Conservation (phyloP, 2,888 invertebrate genomes). For the Pollenia griseotomentosa region DNA sequence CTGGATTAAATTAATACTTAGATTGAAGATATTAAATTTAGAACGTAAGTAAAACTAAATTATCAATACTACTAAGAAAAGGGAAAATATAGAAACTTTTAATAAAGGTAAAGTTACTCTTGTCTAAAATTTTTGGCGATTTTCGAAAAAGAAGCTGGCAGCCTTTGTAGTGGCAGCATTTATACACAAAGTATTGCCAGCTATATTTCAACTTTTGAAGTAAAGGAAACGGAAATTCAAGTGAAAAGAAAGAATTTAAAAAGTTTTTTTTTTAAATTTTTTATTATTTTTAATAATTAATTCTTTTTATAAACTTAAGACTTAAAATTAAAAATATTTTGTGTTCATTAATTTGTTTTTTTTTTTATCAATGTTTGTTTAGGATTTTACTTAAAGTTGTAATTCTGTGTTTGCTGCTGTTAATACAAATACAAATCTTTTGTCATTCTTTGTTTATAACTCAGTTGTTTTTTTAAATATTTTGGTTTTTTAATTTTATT, state of each 20-base stretch:
- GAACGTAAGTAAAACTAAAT: too few relatives aligned
- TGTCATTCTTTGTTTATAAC: conserved; percentile 72
- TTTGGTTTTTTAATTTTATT: conserved; percentile 57
- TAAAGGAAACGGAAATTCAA: conserved; percentile 14
- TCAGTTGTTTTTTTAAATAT: conserved; percentile 57
- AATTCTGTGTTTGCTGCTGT: conserved; percentile 75
- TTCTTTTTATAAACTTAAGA: conserved; percentile 84
- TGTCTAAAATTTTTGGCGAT: too few relatives aligned
- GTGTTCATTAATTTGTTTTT: conserved; percentile 79
- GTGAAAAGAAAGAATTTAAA: conserved; percentile 16
- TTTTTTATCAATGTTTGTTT: conserved; percentile 75
- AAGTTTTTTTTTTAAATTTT: conserved; percentile 65
- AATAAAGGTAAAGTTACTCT: too few relatives aligned
- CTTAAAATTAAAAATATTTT: conserved; percentile 84
- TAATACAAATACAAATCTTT: conserved; percentile 74
- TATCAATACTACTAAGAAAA: too few relatives aligned
- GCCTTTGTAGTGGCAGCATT: neutral
- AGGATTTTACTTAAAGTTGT: conserved; percentile 75
- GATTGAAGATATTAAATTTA: too few relatives aligned
- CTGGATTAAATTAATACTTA: too few relatives aligned
- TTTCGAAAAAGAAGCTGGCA: too few relatives aligned
- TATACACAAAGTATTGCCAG: conserved; percentile 13
- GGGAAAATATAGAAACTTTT: too few relatives aligned
- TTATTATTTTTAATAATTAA: conserved; percentile 82
- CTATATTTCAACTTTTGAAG: neutral